Evolutionary conservation across 2,113 vertebrate genomes (phyloP), one percentile per base, ranked within the genome.

Genomic region (Megaleporinus macrocephalus): DNA sequence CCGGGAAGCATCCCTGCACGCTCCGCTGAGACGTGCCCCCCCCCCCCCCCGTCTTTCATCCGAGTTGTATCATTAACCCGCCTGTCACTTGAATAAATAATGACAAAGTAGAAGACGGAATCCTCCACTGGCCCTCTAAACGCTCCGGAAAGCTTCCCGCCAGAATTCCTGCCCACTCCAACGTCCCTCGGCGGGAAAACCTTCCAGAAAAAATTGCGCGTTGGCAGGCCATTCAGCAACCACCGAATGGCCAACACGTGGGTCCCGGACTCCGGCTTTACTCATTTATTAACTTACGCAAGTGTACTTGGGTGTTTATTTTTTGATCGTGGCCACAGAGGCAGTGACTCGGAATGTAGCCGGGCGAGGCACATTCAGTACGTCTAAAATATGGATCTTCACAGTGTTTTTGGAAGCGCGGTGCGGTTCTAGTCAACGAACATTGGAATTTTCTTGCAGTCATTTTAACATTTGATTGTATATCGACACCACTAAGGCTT

Each of bases 1-100:
- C 76, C 78, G 78, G 82, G 81, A 90, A 89, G 83, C 83, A 78
- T 80, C 85, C 81, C 86, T 84, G 63, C 82, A n/a, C 18, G 41
- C 62, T 71, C 36, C 76, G 73, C 61, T 16, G 61, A 81, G 41
- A 71, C 36, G 22, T 1, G 7, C 30, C 79, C 53, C 18, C 55
- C 47, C 76, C 78, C 70, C 24, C 24, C 10, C 30, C 4, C 14
- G 16, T 70, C 29, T 73, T 27, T 26, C 49, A 36, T 55, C 49
- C 30, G 71, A 68, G 69, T n/a, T 18, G 76, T 86, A 72, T 87
- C 81, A 85, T 89, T 91, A 87, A 83, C 83, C 84, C 78, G 76
- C 79, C 72, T 55, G 70, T 81, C n/a, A 80, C 84, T 87, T 87
- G 85, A 90, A 92, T 90, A 90, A 89, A 90, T 90, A 83, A 89